Evolutionary conservation across 2,888 invertebrate genomes (phyloP), one percentile per base, ranked within the genome.

Genomic region (Sepiola atlantica): DNA sequence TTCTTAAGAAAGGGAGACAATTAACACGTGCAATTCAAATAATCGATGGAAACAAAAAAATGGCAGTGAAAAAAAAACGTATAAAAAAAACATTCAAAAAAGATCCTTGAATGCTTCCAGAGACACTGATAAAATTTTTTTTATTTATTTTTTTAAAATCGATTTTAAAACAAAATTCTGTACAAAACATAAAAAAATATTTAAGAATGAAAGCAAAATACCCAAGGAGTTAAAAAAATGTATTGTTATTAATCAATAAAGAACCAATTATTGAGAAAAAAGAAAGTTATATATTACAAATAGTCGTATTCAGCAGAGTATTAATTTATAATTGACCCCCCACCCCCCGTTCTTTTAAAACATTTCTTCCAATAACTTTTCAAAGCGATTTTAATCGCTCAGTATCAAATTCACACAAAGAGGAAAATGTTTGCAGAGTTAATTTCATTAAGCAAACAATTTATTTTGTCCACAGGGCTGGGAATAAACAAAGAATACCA

Each of bases 351-450:
- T 57, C 57, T 20, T 77, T 77, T n/a, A 45, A 45, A 45, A 77
- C 77, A n/a, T n/a, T 14, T 77, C 77, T 77, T 77, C 77, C n/a
- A n/a, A 77, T 77, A n/a, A 32, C 77, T 77, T 77, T 77, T 77
- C 21, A 32, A 32, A 32, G 14, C n/a, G n/a, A n/a, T 16, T 32
- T 77, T 77, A 77, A 77, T n/a, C 77, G n/a, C 77, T 77, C 77
- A 77, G 77, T 77, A 77, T 77, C 77, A 77, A n/a, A 77, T 77
- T 77, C 77, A 77, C 32, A 77, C n/a, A 77, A 77, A 77, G 77
- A 77, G n/a, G 77, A 77, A 77, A 77, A 77, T 77, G 77, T 16
- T n/a, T 77, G 10, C 10, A 77, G n/a, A n/a, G n/a, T 45, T 45
- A 45, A 45, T 45, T 45, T 45, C 45, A 45, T 8, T 45, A 8